Evolutionary conservation across 2,888 invertebrate genomes (phyloP).

Genomic region (Conomelus anceps): DNA sequence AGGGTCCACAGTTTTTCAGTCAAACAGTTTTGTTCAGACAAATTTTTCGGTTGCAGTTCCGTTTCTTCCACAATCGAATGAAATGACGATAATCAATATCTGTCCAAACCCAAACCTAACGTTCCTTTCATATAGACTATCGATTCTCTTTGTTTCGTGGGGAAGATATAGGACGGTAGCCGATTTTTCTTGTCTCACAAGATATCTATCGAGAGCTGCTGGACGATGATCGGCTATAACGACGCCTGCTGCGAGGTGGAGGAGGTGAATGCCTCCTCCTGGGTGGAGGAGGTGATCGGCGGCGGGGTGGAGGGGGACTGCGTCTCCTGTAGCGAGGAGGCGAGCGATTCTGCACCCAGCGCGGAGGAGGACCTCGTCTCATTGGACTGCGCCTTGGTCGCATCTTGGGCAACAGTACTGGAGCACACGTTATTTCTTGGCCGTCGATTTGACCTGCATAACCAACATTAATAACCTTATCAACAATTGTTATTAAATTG

Average conservation of each 20-base stretch:
- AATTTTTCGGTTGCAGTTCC: no score
- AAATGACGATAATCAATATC: no score
- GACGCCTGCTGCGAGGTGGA: constrained; percentile 45
- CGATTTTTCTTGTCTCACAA: no score
- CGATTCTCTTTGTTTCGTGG: no score
- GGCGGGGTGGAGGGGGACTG: constrained; percentile 45
- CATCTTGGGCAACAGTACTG: constrained; percentile 68
- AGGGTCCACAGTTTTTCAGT: no score
- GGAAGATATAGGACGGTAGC: no score
- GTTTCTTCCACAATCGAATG: no score
- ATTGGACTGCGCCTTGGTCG: constrained; percentile 28
- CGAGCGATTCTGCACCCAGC: constrained; percentile 47
- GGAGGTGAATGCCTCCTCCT: constrained; percentile 50
- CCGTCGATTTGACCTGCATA: constrained; percentile 77
- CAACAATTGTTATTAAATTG: no score
- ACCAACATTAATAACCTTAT: no score
- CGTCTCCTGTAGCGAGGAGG: constrained; percentile 43
- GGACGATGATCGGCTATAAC: constrained; percentile 65
- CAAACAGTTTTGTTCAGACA: no score
- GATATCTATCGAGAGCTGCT: constrained; percentile 63
- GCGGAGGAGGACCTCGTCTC: constrained; percentile 43
- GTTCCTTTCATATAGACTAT: no score
- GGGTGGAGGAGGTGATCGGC: constrained; percentile 46
- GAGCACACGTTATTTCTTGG: constrained; percentile 90
- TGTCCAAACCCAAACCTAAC: no score